These are phyloP conservation scores for Ectemnius cavifrons DNA, from an alignment of 2,888 invertebrate species.

Conservation along the genomic window DNA sequence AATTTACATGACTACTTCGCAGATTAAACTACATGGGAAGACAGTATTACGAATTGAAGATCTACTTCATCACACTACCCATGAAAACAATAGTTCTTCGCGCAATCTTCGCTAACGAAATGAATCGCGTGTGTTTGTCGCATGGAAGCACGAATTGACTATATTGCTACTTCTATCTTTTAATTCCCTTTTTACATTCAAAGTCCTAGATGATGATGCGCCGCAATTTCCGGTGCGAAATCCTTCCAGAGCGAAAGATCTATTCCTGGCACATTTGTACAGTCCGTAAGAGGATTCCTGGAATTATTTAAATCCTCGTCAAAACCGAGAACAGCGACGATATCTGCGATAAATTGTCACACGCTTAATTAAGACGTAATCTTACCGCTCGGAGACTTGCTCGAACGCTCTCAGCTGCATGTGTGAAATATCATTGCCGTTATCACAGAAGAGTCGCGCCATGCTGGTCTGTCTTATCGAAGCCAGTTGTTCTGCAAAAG, in stretches of 20 bases:
- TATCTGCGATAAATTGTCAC: too few species aligned
- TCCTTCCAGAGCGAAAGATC: conserved; percentile 83
- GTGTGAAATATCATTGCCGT: conserved; percentile 80
- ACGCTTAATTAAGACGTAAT: conserved; percentile 24
- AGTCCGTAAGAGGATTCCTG: conserved; percentile 84
- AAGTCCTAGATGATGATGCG: too few species aligned
- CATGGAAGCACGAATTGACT: too few species aligned
- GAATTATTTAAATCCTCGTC: conserved; percentile 32
- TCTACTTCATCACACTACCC: background rate
- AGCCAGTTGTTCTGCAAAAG: conserved; percentile 82
- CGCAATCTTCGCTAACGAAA: too few species aligned
- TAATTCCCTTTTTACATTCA: too few species aligned
- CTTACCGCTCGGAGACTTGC: conserved; percentile 81
- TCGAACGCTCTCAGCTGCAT: conserved; percentile 79
- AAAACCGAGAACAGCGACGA: background rate
- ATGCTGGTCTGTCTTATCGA: conserved; percentile 89
- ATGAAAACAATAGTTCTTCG: background rate
- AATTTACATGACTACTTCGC: too few species aligned
- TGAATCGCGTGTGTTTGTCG: too few species aligned
- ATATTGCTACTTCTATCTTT: too few species aligned
- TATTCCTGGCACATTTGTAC: conserved; percentile 82
- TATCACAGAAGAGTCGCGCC: conserved; percentile 89
- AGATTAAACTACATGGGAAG: too few species aligned
- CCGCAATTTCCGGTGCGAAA: conserved; percentile 19
- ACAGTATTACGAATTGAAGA: background rate